phyloP scores from a whole-genome alignment of 2,113 vertebrate species.

The Anguilla japonica region DNA sequence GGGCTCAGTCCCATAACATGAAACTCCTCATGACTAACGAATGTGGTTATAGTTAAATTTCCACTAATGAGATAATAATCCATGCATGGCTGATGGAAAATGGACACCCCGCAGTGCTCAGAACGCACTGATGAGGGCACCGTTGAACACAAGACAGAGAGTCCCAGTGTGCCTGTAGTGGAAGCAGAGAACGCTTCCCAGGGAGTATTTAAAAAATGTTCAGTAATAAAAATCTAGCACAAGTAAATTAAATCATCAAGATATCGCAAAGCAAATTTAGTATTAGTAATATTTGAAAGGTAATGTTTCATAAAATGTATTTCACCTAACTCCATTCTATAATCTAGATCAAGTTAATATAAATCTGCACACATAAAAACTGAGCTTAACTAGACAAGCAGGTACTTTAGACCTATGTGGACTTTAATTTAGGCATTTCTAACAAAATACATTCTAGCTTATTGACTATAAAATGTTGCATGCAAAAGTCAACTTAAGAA shows the following conservation, averaged over 20 bases:
- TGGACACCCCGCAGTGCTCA: background rate
- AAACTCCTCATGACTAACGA: background rate
- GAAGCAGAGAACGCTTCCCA: background rate
- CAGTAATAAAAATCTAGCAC: background rate
- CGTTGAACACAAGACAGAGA: background rate
- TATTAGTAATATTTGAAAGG: background rate
- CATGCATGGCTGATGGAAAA: background rate
- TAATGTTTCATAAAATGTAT: background rate
- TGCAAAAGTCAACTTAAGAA: no score
- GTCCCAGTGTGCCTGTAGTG: background rate
- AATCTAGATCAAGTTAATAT: background rate
- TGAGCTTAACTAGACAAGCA: background rate
- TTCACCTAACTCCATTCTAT: background rate
- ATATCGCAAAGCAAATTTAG: background rate
- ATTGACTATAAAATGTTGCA: no score
- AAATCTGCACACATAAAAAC: background rate
- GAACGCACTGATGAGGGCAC: background rate
- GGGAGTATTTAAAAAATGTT: no score
- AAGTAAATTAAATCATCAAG: background rate
- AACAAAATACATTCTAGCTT: no score
- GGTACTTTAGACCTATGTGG: no score
- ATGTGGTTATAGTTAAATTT: background rate
- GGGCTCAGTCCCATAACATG: background rate
- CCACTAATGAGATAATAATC: background rate
- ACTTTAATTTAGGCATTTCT: no score